phyloP scores from a whole-genome alignment of 2,113 vertebrate genomes.

The Athene cunicularia region DNA sequence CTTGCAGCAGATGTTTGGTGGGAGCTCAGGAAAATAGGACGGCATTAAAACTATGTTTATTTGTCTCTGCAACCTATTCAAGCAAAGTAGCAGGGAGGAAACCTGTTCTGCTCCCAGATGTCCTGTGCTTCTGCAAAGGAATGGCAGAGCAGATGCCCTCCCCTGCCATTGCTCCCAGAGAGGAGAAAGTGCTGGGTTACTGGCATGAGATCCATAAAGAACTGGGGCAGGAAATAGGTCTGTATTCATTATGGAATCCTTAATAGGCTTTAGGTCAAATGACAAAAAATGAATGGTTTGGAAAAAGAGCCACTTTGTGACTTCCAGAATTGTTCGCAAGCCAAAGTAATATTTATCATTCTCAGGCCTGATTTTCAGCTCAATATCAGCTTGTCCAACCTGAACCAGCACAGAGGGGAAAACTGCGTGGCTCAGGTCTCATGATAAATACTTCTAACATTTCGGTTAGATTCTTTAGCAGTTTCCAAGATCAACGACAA shows the following conservation, averaged over 20 bases:
- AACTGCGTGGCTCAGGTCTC: fast-evolving
- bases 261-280: neutral
- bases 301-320: neutral
- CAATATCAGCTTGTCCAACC: neutral
- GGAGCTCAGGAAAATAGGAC: neutral
- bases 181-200: neutral
- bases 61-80: neutral
- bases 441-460: neutral
- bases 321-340: neutral
- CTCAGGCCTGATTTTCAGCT: neutral
- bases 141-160: neutral
- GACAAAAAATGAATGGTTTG: neutral
- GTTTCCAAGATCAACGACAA: neutral
- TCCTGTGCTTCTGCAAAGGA: neutral
- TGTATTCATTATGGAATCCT: neutral
- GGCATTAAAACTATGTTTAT: neutral
- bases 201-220: neutral
- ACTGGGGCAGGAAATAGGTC: neutral
- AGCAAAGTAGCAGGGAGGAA: neutral
- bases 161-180: neutral
- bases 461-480: neutral
- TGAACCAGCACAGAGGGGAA: neutral
- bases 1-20: neutral
- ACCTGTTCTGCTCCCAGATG: neutral
- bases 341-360: neutral